Base-by-base conservation (phyloP, 1,140 invertebrate genomes). In the Achroia grisella region DNA sequence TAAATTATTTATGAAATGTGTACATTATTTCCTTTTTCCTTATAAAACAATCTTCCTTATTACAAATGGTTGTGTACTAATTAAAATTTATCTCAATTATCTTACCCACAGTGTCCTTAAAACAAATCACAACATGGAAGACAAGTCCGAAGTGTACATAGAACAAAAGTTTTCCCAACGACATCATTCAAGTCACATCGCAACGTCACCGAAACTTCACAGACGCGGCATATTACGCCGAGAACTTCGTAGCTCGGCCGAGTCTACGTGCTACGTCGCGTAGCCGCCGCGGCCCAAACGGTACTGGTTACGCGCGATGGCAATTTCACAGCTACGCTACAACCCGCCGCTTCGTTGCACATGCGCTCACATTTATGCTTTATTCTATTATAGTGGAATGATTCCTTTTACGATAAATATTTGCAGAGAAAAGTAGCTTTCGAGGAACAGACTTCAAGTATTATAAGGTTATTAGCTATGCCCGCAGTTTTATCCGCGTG, bases 121-220 rank as follows among this genome's bases (percentile, higher is more conserved):
- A 85, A 69, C 78, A 85, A 69, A 81, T 85, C 53, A 80, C 78
- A 68, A 82, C 71, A 58, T 82, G 76, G 69, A 85, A 85, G 73
- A 82, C 78, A 63, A 85, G 81, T 82, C 81, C 81, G 61, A 85
- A 82, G 46, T 85, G 75, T 81, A 81, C 64, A 71, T 72, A 84
- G 63, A 77, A 82, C 66, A 84, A 76, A 64, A 82, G 57, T 74
- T 81, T 82, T 68, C 66, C 68, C 54, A 80, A 79, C 73, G 69
- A 76, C 80, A 84, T 84, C 54, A 76, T 84, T 78, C 61, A 74
- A 66, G 62, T 75, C 70, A 80, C 80, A 84, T 84, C 42, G 59
- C 75, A 52, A 43, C 23, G 27, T 23, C 6, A 8, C 31, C 12
- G 12, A 49, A 48, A 58, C n/a, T 60, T 67, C 61, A 77, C 62